A percentile compares a stretch with the other conserved stretches of the same genome.
phyloP scores from a whole-genome alignment of 1,140 invertebrate genomes.

The Eufriesea mexicana region DNA sequence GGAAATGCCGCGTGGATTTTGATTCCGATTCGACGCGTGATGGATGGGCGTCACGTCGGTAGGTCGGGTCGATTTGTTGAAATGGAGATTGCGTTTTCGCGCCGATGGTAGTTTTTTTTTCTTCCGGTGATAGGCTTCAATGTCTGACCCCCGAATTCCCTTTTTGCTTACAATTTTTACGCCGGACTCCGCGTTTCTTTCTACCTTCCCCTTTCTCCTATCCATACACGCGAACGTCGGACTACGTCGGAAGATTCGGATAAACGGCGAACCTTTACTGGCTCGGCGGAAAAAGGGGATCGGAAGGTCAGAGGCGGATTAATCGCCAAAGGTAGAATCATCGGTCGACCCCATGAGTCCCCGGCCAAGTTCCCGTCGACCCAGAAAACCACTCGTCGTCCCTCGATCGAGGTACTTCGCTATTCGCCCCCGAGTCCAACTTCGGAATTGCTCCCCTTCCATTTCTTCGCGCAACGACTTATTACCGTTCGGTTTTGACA shows the following conservation, averaged over 20 bases:
- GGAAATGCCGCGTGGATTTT: neutral
- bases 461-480: conserved; percentile 45
- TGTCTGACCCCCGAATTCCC: neutral
- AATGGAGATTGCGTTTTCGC: conserved; percentile 3
- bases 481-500: conserved; percentile 26
- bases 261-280: neutral
- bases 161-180: neutral
- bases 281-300: neutral
- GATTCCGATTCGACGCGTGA: neutral
- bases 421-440: neutral
- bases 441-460: conserved; percentile 16
- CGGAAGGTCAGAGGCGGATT: neutral
- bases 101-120: neutral
- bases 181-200: too few species aligned
- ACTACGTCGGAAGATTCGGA: too few species aligned
- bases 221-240: neutral
- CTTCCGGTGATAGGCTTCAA: too few species aligned
- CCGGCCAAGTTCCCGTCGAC: neutral
- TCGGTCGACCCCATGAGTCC: neutral
- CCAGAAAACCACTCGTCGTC: neutral
- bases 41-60: neutral
- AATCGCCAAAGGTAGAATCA: neutral
- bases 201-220: too few species aligned
- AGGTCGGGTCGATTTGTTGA: neutral
- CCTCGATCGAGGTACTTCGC: neutral